Evolutionary conservation across 1,140 invertebrate genomes (phyloP).

Genomic region (Eupeodes corollae): DNA sequence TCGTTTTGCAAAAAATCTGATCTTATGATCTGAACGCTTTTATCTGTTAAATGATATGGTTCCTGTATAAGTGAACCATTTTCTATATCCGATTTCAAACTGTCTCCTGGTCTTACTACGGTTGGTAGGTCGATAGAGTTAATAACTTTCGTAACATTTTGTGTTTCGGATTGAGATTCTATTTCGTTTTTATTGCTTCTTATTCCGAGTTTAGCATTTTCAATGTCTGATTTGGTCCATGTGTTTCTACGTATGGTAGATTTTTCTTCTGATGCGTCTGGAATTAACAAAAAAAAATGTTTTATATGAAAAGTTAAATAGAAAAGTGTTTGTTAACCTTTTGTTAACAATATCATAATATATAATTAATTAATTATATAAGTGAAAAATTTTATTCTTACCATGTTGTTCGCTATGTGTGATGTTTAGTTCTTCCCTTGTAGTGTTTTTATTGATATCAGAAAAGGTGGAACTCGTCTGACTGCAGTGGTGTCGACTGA

Average conservation of each 20-base stretch:
- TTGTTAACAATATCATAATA: too few species aligned
- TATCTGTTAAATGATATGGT: conserved; percentile 40
- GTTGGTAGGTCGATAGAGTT: conserved; percentile 22
- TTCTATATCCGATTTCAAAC: conserved; percentile 45
- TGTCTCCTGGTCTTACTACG: conserved; percentile 39
- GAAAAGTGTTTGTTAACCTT: too few species aligned
- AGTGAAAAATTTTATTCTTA: too few species aligned
- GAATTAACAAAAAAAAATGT: too few species aligned
- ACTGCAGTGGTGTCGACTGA: too few species aligned
- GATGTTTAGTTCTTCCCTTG: too few species aligned
- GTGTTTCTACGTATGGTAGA: conserved; percentile 65
- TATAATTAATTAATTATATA: background rate
- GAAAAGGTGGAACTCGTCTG: too few species aligned
- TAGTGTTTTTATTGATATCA: too few species aligned
- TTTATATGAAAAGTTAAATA: too few species aligned
- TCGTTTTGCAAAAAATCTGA: conserved; percentile 52
- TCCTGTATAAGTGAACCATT: conserved; percentile 42
- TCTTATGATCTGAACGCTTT: conserved; percentile 41
- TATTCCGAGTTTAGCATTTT: conserved; percentile 42
- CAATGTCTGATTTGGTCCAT: conserved; percentile 66
- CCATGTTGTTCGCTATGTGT: too few species aligned
- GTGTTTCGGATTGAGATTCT: conserved; percentile 35
- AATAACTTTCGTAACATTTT: conserved; percentile 25
- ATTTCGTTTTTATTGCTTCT: conserved; percentile 51
- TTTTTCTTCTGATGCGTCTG: too few species aligned